These are phyloP conservation scores for Campoplex nolae DNA, from an alignment of 2,888 invertebrate genomes.

Conservation along the genomic window DNA sequence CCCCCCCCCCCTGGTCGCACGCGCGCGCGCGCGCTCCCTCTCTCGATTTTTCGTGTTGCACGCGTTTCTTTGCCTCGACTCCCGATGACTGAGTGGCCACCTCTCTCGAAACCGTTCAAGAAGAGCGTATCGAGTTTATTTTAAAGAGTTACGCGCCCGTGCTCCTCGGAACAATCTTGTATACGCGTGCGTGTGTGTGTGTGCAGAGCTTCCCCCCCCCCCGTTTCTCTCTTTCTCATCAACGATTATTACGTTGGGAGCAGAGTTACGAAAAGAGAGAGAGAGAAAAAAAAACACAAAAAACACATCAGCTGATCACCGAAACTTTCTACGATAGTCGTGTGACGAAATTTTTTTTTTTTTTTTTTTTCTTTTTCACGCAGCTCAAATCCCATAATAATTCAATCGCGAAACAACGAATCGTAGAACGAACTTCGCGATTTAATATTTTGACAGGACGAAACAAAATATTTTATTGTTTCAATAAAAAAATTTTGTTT, in stretches of 20 bases:
- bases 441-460: too few species aligned
- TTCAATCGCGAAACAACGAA: neutral
- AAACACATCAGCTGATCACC: conserved; percentile 22
- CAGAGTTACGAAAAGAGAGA: conserved; percentile 12
- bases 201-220: neutral
- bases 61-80: conserved; percentile 63
- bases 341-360: conserved; percentile 21
- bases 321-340: conserved; percentile 10
- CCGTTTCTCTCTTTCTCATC: neutral
- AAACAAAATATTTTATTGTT: too few species aligned
- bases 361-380: neutral
- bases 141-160: conserved; percentile 64
- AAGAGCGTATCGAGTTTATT: conserved; percentile 62
- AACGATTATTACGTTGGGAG: conserved; percentile 10
- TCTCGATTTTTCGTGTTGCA: conserved; percentile 43
- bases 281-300: neutral
- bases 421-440: too few species aligned
- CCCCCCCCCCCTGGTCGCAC: neutral
- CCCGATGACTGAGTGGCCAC: conserved; percentile 43
- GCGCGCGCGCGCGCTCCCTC: neutral
- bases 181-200: neutral
- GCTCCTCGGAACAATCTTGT: conserved; percentile 40
- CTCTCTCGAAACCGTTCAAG: conserved; percentile 34
- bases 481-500: too few species aligned
- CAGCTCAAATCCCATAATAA: neutral